Evolutionary conservation across 1,140 invertebrate species (phyloP).

Genomic region (Hormaphis cornu): DNA sequence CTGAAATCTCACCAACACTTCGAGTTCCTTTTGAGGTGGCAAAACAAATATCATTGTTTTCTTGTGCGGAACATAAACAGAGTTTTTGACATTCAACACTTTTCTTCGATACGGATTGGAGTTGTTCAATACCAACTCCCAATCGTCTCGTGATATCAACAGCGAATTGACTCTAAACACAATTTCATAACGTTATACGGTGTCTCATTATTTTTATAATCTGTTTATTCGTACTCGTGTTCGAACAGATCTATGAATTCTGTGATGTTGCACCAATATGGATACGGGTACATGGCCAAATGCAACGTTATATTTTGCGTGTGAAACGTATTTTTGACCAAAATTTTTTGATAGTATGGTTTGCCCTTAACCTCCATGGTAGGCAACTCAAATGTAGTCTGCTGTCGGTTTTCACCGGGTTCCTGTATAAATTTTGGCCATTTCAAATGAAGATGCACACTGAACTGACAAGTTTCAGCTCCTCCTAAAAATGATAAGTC

Average conservation of each 20-base stretch:
- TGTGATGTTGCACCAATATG: conserved; percentile 24
- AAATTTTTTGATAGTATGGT: conserved; percentile 17
- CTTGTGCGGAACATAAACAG: conserved; percentile 22
- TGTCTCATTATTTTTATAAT: not conserved
- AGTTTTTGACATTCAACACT: conserved; percentile 20
- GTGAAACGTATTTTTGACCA: conserved; percentile 24
- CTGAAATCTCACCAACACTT: conserved; percentile 20
- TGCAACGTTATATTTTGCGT: conserved; percentile 24
- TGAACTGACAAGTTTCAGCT: conserved; percentile 21
- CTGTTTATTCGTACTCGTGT: conserved; percentile 13
- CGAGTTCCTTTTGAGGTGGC: conserved; percentile 7
- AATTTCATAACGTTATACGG: not conserved
- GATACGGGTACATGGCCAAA: conserved; percentile 22
- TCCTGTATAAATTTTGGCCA: conserved; percentile 30
- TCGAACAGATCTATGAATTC: conserved; percentile 22
- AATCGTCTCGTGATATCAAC: conserved; percentile 15
- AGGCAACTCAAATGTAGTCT: conserved; percentile 18
- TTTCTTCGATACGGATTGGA: conserved; percentile 9
- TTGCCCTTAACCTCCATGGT: conserved; percentile 22
- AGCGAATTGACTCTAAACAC: conserved; percentile 16
- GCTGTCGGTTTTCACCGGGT: conserved; percentile 23
- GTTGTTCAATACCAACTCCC: conserved; percentile 23
- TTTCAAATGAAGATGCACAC: conserved; percentile 29
- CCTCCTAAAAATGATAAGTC: not conserved
- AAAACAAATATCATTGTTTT: conserved; percentile 24